Conservation (phyloP, 2,888 invertebrate species). For the Oligia strigilis region DNA sequence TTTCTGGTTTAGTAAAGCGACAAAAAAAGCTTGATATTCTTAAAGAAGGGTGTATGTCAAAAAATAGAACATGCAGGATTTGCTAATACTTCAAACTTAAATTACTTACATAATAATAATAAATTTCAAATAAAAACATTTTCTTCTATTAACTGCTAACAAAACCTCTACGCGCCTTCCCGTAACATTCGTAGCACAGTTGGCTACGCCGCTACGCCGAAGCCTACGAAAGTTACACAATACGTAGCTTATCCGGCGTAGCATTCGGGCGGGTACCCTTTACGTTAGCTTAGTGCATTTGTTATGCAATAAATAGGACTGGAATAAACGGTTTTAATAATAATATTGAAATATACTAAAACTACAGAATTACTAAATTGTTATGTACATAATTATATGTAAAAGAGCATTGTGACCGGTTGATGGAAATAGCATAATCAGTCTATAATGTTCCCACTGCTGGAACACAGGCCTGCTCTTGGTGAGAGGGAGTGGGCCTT, state of each 20-base stretch:
- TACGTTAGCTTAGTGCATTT: background rate
- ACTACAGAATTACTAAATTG: background rate
- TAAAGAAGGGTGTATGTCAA: too few species aligned
- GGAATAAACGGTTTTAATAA: background rate
- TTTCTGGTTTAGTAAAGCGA: too few species aligned
- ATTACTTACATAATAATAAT: background rate
- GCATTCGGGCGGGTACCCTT: background rate
- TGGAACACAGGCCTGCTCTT: too few species aligned
- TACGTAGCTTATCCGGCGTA: conserved; percentile 18
- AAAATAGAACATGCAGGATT: too few species aligned
- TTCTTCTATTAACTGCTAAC: background rate
- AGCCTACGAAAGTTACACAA: conserved; percentile 30
- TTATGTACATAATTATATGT: background rate
- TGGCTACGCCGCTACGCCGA: conserved; percentile 29
- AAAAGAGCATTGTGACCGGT: too few species aligned
- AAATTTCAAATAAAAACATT: background rate
- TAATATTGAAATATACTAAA: background rate
- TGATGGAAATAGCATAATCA: too few species aligned
- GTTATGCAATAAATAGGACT: background rate
- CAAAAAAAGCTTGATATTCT: too few species aligned
- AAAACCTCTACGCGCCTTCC: background rate
- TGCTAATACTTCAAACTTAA: too few species aligned
- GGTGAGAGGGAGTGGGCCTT: too few species aligned
- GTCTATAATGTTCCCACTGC: too few species aligned
- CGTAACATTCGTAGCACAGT: conserved; percentile 38